These are phyloP conservation scores for Nemurella pictetii DNA, from an alignment of 2,888 invertebrate genomes.

Conservation along the genomic window DNA sequence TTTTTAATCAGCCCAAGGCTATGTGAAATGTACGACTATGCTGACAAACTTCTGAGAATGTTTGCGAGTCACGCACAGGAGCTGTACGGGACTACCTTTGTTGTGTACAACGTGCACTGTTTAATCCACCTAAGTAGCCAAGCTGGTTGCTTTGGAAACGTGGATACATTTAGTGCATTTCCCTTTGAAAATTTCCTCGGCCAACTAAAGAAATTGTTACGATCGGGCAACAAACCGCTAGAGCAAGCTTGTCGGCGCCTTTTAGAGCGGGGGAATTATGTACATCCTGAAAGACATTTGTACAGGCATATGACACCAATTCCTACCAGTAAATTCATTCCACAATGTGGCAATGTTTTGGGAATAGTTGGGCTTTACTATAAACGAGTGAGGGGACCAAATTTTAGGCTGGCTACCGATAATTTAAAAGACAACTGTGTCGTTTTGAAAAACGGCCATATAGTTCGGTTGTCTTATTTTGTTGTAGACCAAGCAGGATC, in stretches of 20 bases:
- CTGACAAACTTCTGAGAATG: background rate
- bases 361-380: background rate
- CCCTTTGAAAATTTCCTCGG: conserved; percentile 44
- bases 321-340: no score
- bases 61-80: no score
- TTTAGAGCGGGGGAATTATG: background rate
- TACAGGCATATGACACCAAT: no score
- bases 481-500: background rate
- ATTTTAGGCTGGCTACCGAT: background rate
- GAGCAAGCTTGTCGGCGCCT: conserved; percentile 31
- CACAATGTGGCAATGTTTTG: no score
- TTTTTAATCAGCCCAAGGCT: background rate
- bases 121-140: conserved; percentile 32
- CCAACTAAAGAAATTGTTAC: conserved; percentile 33
- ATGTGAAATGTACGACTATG: background rate
- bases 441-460: background rate
- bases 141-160: conserved; percentile 41
- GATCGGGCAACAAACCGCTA: conserved; percentile 36
- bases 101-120: no score
- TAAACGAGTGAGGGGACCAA: background rate
- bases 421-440: background rate
- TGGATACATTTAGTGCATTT: conserved; percentile 44
- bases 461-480: background rate
- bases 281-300: background rate
- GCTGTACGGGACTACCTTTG: no score